Evolutionary conservation across 2,797 vertebrate species (phyloP).

Genomic region (Lithobates sylvaticus): DNA sequence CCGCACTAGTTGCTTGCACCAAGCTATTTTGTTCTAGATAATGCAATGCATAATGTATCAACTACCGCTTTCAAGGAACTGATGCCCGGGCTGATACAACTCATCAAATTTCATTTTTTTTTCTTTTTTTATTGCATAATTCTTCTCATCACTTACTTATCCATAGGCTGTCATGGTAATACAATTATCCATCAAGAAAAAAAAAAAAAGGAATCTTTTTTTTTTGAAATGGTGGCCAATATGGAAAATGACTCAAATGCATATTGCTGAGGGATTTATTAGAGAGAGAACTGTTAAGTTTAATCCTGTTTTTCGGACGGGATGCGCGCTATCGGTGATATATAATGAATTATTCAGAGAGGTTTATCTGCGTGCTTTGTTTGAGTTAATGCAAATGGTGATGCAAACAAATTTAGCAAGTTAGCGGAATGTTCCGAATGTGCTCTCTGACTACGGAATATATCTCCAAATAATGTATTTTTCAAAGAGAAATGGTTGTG

Average conservation of each 20-base stretch:
- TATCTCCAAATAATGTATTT: neutral
- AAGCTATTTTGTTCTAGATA: slow-evolving; percentile 47
- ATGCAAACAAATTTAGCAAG: neutral
- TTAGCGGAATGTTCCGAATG: neutral
- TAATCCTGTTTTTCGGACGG: slow-evolving; percentile 4
- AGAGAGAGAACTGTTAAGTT: neutral
- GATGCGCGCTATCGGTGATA: slow-evolving; percentile 12
- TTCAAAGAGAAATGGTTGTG: neutral
- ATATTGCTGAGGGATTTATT: slow-evolving; percentile 34
- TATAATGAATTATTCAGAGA: slow-evolving; percentile 38
- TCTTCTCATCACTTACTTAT: slow-evolving; percentile 39
- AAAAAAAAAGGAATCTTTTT: neutral
- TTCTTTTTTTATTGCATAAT: slow-evolving; percentile 36
- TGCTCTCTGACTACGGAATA: no score
- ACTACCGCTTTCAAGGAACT: slow-evolving; percentile 43
- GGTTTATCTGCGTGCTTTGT: slow-evolving; percentile 2
- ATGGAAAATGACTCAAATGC: slow-evolving; percentile 13
- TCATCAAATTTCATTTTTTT: slow-evolving; percentile 16
- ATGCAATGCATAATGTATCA: slow-evolving; percentile 55
- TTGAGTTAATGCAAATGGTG: slow-evolving; percentile 4
- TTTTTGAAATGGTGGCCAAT: neutral
- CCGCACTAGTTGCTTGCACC: slow-evolving; percentile 51
- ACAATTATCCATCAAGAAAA: slow-evolving; percentile 35
- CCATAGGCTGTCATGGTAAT: slow-evolving; percentile 24
- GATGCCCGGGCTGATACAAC: slow-evolving; percentile 36